These are phyloP conservation scores for Atrina japonica DNA, from an alignment of 2,888 invertebrate genomes.

Conservation along the genomic window DNA sequence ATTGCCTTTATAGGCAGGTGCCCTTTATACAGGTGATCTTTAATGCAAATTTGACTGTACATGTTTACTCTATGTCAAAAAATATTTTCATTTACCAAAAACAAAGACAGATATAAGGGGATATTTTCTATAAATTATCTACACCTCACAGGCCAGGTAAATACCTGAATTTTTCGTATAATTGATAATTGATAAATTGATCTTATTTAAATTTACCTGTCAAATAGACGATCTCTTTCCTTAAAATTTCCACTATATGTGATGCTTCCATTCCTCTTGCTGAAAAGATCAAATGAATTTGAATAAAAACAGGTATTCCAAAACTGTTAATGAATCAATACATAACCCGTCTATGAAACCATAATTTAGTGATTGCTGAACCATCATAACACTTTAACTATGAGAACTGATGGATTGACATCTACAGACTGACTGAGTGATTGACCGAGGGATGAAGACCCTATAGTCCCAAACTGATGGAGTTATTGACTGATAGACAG, in stretches of 20 bases:
- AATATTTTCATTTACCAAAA: too few species aligned
- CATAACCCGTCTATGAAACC: background rate
- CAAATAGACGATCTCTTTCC: slow-evolving; percentile 67
- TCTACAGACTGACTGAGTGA: too few species aligned
- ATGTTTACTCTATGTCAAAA: too few species aligned
- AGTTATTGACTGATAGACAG: too few species aligned
- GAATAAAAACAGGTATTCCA: background rate
- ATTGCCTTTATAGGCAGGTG: too few species aligned
- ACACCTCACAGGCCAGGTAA: background rate
- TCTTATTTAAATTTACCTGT: slow-evolving; percentile 59
- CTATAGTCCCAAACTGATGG: too few species aligned
- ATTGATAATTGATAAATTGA: background rate
- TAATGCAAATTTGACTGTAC: too few species aligned
- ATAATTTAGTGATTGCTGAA: background rate
- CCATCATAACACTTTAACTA: too few species aligned
- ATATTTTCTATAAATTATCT: background rate
- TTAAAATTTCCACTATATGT: slow-evolving; percentile 69
- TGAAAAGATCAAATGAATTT: slow-evolving; percentile 42
- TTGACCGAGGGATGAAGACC: too few species aligned
- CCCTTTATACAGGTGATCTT: too few species aligned
- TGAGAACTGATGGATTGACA: too few species aligned
- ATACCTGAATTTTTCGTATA: background rate
- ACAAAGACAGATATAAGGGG: too few species aligned
- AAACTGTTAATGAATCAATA: background rate
- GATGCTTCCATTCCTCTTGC: slow-evolving; percentile 70